phyloP scores from a whole-genome alignment of 2,888 invertebrate species.

The Helleia helle region DNA sequence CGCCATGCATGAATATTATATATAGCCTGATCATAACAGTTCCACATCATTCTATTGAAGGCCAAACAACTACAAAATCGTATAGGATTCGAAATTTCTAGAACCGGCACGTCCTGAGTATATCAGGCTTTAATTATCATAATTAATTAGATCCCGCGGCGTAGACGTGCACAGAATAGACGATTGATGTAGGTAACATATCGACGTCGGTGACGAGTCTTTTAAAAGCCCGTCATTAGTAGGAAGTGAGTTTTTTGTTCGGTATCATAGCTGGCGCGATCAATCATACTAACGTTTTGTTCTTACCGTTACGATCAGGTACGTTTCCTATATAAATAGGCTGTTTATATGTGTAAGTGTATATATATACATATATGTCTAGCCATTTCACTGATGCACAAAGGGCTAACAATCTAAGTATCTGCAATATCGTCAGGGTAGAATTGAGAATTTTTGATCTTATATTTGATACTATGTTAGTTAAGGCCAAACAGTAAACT shows the following conservation, averaged over 20 bases:
- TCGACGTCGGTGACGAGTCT: conserved; percentile 59
- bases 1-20: background rate
- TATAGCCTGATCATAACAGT: conserved; percentile 6
- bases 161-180: conserved; percentile 63
- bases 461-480: too few species aligned
- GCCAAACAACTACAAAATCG: conserved; percentile 28
- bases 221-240: conserved; percentile 62
- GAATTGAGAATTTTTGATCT: too few species aligned
- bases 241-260: conserved; percentile 50
- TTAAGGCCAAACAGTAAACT: too few species aligned
- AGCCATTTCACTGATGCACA: too few species aligned
- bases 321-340: background rate
- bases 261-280: conserved; percentile 47
- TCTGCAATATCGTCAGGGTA: too few species aligned
- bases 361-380: too few species aligned
- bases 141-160: conserved; percentile 67
- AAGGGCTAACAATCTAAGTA: too few species aligned
- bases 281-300: conserved; percentile 54
- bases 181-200: conserved; percentile 65
- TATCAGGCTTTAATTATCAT: conserved; percentile 63
- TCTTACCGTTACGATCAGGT: conserved; percentile 38
- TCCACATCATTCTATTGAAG: conserved; percentile 17
- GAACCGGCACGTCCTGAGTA: conserved; percentile 34
- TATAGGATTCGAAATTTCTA: conserved; percentile 30
- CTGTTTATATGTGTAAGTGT: too few species aligned